Conservation (phyloP, 2,113 vertebrate genomes). For the Clarias batrachus region DNA sequence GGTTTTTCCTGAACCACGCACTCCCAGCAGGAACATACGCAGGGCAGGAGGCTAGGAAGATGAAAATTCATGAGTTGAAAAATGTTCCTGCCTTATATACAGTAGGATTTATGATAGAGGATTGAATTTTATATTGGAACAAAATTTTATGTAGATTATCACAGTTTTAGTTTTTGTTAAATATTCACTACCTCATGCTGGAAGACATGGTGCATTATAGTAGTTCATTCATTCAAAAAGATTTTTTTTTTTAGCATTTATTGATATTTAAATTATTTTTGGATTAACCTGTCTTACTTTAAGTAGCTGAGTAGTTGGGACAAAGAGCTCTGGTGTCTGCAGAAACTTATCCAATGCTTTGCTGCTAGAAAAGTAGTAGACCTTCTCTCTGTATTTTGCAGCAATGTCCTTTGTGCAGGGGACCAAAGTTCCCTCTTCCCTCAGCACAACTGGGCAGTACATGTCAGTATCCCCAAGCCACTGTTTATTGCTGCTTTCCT, state of each 20-base stretch:
- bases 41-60: conserved; percentile 80
- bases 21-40: conserved; percentile 81
- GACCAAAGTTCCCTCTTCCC: conserved; percentile 77
- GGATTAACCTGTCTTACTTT: conserved; percentile 72
- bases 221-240: background rate
- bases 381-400: conserved; percentile 85
- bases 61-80: conserved; percentile 16
- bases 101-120: background rate
- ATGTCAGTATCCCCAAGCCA: conserved; percentile 83
- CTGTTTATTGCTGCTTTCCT: conserved; percentile 66
- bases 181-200: background rate
- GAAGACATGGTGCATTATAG: background rate
- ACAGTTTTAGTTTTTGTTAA: background rate
- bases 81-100: background rate
- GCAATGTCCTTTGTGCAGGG: conserved; percentile 75
- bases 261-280: too few species aligned
- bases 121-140: background rate
- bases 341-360: conserved; percentile 83
- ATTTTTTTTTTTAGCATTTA: background rate
- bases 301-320: conserved; percentile 73
- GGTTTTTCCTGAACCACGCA: conserved; percentile 85
- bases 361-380: conserved; percentile 82
- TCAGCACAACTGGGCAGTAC: conserved; percentile 89
- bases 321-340: conserved; percentile 78
- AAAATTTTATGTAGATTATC: too few species aligned